Evolutionary conservation across 2,888 invertebrate genomes (phyloP), one percentile per base, ranked within the genome.

Genomic region (Drosophila merina): DNA sequence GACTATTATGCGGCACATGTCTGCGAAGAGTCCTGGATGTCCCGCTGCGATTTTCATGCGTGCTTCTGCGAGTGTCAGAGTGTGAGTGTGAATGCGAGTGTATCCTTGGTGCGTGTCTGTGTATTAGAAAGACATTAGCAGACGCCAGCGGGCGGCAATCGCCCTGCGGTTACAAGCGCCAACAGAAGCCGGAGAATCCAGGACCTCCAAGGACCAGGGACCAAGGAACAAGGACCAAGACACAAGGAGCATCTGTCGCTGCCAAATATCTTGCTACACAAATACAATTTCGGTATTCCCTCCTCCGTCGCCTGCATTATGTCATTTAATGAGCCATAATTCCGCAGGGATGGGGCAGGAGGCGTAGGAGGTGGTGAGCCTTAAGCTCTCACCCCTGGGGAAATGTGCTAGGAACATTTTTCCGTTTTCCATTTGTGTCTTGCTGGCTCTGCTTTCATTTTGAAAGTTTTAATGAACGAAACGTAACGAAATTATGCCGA

Each of bases 271-370:
- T 25, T 26, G 26, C 47, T 31, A 45, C 38, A 50, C 45, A 70
- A 76, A 72, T 66, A 63, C 64, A 62, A 57, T 76, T 70, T 73
- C 38, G 42, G 33, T 51, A 42, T 52, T n/a, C 36, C n/a, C 68
- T 48, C 58, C 70, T 36, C 40, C 42, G 40, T 28, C 40, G 55
- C 68, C 64, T 64, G 73, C 76, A 76, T 80, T 81, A 80, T 86
- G 81, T 81, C 76, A 84, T 76, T 86, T 86, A 84, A 83, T 83
- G 73, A 84, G 79, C 84, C 76, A 86, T 80, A 80, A 80, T 84
- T 86, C 78, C 86, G 68, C 42, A 36, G 82, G 72, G 81, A 57
- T 50, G 68, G 72, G 79, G 25, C 28, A n/a, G 20, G 20, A 14
- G 42, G 12, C 9, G 33, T 4, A n/a, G 9, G 10, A 6, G 28